A percentile compares a stretch with the other conserved stretches of the same genome.
Evolutionary conservation across 1,140 invertebrate genomes (phyloP).

Genomic region (Mycetomoellerius zeteki): DNA sequence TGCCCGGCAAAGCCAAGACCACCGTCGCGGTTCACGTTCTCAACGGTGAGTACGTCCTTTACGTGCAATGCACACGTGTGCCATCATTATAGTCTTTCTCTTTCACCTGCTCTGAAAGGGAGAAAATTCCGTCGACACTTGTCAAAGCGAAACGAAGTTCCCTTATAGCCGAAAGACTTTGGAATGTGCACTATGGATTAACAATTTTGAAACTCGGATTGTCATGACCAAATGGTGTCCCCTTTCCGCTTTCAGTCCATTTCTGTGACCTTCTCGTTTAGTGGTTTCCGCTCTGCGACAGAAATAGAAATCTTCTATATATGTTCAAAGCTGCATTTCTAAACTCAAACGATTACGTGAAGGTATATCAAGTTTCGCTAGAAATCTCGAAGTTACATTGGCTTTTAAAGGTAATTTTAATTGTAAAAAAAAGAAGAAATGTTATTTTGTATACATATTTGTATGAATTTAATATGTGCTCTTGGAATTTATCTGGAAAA

Average conservation of each 20-base stretch:
- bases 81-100: slow-evolving; percentile 8
- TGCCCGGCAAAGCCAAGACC: slow-evolving; percentile 85
- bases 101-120: not conserved
- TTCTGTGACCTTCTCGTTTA: not conserved
- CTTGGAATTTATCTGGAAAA: not conserved
- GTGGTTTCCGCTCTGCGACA: slow-evolving; percentile 3
- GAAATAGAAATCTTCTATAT: not conserved
- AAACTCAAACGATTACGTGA: slow-evolving; percentile 17
- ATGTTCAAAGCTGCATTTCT: not conserved
- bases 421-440: not conserved
- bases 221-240: not conserved
- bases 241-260: not conserved
- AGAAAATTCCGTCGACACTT: slow-evolving; percentile 28
- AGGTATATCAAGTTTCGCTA: not conserved
- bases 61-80: slow-evolving; percentile 27
- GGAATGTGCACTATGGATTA: slow-evolving; percentile 33
- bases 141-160: slow-evolving; percentile 28
- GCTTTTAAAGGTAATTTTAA: not conserved
- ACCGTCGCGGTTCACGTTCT: slow-evolving; percentile 87
- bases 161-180: not conserved
- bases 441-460: not conserved
- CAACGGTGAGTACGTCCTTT: slow-evolving; percentile 83
- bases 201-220: slow-evolving; percentile 38
- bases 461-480: not conserved
- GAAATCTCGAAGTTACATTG: slow-evolving; percentile 35